Percentiles rank a stretch among this genome's conserved stretches.
Evolutionary conservation across 1,140 invertebrate species (phyloP).

Genomic region (Zaprionus lachaisei): DNA sequence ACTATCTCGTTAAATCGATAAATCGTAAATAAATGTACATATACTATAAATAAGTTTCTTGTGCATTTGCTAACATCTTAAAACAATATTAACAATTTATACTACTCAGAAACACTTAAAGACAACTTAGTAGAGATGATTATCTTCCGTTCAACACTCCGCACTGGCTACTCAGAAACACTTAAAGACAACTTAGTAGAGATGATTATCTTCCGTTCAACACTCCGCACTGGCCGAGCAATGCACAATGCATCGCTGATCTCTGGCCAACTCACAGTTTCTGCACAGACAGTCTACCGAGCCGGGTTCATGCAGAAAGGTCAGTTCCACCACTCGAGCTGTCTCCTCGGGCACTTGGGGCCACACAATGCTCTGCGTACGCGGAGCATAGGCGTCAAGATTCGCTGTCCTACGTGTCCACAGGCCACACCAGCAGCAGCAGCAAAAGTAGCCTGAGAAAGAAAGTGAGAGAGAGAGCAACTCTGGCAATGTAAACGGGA

Average conservation of each 20-base stretch:
- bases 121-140: not conserved
- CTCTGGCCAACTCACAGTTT: constrained; percentile 30
- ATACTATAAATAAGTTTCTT: not conserved
- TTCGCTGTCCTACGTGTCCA: constrained; percentile 11
- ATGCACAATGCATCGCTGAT: constrained; percentile 27
- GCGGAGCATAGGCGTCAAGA: constrained; percentile 63
- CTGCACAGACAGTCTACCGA: constrained; percentile 39
- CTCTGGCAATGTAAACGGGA: not conserved
- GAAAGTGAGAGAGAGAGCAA: not conserved
- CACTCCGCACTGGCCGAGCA: constrained; percentile 42
- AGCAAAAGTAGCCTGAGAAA: constrained; percentile 49
- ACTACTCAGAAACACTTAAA: not conserved
- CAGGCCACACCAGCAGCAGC: constrained; percentile 30
- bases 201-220: not conserved
- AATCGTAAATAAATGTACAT: not conserved
- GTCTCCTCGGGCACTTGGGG: constrained; percentile 51
- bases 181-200: not conserved
- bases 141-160: constrained; percentile 23
- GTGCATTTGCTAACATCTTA: not conserved
- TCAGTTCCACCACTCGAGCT: constrained; percentile 43
- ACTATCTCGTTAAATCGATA: not conserved
- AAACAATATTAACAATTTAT: not conserved
- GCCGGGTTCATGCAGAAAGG: constrained; percentile 44
- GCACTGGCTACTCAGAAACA: constrained; percentile 1
- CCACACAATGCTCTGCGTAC: constrained; percentile 68